Base-by-base conservation (phyloP, 2,888 invertebrate genomes). In the Drosophila vallismaia region DNA sequence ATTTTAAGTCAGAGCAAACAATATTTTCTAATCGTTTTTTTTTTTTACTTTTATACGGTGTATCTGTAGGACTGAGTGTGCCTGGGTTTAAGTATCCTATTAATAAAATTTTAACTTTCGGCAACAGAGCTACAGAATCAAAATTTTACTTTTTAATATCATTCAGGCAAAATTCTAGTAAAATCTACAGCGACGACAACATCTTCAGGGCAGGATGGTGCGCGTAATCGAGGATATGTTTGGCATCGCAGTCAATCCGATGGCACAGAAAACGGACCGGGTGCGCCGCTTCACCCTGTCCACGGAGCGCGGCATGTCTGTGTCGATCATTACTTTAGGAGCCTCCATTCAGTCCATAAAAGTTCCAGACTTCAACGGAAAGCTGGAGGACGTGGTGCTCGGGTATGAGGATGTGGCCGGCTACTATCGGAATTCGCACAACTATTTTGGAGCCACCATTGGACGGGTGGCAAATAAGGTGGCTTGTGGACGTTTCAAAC, bases 401-500 rank as follows among this genome's bases (percentile, higher is more conserved):
- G 98, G 98, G 12, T 97, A 95, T 86, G 97, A 97, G 87, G 93
- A 94, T 63, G 92, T 97, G 46, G 93, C 94, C 91, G 97, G 97
- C 94, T 94, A 92, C 70, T 80, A 83, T 93, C 91, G 72, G 95
- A 85, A 84, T 38, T n/a, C 95, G 95, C 77, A 24, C 4, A 95
- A 95, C 0, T 98, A 97, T 89, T 96, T 98, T 85, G 98, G 98
- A 0, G 95, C 96, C 0, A 95, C 96, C 0, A 93, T 98, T 62
- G 98, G 98, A 0, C 93, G 98, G 52, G 96, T 96, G 33, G 96
- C 96, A 0, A 98, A 98, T 91, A 93, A 95, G 40, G 95, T 97
- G 64, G 94, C 93, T 0, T 93, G 94, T 10, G 97, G 94, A 0
- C 93, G 93, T 58, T 96, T 98, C 88, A 91, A 90, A 2, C 92